phyloP scores from a whole-genome alignment of 2,113 vertebrate genomes.

The Delphinapterus leucas region DNA sequence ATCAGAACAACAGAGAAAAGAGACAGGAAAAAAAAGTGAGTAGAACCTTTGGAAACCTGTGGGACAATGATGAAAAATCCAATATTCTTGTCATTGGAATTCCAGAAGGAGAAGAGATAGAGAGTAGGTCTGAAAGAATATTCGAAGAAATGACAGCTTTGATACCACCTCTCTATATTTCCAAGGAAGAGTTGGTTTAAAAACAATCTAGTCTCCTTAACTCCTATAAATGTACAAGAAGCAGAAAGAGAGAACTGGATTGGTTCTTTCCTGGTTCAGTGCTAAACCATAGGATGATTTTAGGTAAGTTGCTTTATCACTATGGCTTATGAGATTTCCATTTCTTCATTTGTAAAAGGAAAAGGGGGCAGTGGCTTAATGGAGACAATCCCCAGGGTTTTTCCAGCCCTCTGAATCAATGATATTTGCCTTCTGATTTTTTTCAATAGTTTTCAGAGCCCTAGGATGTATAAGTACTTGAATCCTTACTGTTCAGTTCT shows the following conservation, averaged over 20 bases:
- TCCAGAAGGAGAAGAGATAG: neutral
- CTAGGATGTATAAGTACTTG: neutral
- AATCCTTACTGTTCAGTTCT: neutral
- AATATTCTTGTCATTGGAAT: neutral
- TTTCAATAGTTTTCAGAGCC: neutral
- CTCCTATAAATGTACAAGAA: neutral
- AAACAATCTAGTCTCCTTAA: neutral
- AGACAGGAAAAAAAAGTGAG: neutral
- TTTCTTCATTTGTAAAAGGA: neutral
- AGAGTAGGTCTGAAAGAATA: neutral
- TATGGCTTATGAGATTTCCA: neutral
- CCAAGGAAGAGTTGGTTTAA: neutral
- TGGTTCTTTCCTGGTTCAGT: neutral
- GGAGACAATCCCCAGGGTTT: neutral
- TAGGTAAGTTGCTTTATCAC: neutral
- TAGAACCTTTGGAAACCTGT: neutral
- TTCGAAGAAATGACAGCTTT: neutral
- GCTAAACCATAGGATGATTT: neutral
- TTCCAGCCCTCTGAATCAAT: neutral
- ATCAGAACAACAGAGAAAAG: neutral
- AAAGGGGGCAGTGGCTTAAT: neutral
- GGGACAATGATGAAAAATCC: neutral
- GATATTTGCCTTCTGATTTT: neutral
- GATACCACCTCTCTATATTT: neutral
- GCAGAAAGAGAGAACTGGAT: neutral